Evolutionary conservation across 2,888 invertebrate species (phyloP).

Genomic region (Monopis laevigella): DNA sequence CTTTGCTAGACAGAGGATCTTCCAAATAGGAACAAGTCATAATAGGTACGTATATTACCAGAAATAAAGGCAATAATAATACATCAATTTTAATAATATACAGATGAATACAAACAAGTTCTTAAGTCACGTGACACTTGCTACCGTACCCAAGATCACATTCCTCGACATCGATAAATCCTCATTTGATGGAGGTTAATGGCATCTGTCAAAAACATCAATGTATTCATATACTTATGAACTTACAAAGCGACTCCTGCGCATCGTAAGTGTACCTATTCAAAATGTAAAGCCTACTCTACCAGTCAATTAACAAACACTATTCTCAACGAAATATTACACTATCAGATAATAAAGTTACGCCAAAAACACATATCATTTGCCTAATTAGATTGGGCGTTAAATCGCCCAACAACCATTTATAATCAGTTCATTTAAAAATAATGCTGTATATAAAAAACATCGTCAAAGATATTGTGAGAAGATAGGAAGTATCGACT

Average conservation of each 20-base stretch:
- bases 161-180: constrained; percentile 2
- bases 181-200: constrained; percentile 6
- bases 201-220: not conserved
- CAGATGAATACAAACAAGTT: too few relatives aligned
- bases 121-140: too few relatives aligned
- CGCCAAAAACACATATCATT: constrained; percentile 63
- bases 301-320: not conserved
- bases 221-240: too few relatives aligned
- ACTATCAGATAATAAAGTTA: constrained; percentile 18
- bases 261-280: too few relatives aligned
- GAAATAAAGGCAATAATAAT: too few relatives aligned
- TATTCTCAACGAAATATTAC: not conserved
- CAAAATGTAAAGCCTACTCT: too few relatives aligned
- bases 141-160: constrained; percentile 7
- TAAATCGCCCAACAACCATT: constrained; percentile 66
- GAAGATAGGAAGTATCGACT: constrained; percentile 49
- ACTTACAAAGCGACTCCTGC: too few relatives aligned
- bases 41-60: too few relatives aligned
- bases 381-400: constrained; percentile 68
- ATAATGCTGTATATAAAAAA: constrained; percentile 61
- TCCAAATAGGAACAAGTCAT: too few relatives aligned
- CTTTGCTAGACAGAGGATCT: too few relatives aligned
- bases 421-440: constrained; percentile 67
- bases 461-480: constrained; percentile 66
- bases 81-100: too few relatives aligned